Evolutionary conservation across 2,797 vertebrate species (phyloP).

Genomic region (Alosa sapidissima): DNA sequence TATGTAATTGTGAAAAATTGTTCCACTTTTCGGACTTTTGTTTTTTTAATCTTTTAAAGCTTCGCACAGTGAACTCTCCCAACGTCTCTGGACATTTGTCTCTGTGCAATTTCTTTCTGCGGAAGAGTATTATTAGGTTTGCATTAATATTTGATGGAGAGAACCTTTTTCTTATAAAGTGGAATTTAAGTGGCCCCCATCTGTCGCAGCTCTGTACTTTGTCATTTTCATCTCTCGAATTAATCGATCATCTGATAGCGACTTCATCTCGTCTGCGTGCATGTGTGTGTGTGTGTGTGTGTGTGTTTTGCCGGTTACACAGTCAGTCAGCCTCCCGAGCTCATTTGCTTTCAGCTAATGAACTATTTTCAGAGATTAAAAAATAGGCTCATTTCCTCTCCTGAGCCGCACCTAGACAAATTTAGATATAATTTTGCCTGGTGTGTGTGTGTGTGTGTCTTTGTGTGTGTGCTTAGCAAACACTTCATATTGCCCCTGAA

Average conservation of each 20-base stretch:
- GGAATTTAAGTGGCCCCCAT: conserved; percentile 45
- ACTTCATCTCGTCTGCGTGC: conserved; percentile 38
- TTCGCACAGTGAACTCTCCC: conserved; percentile 20
- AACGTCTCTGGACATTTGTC: conserved; percentile 21
- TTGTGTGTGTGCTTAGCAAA: conserved; percentile 13
- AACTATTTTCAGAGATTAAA: conserved; percentile 49
- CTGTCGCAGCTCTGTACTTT: conserved; percentile 47
- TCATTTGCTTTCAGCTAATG: conserved; percentile 49
- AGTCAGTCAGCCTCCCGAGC: conserved; percentile 45
- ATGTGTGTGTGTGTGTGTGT: conserved; percentile 28
- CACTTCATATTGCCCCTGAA: conserved; percentile 37
- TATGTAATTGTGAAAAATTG: conserved; percentile 5
- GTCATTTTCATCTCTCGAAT: conserved; percentile 58
- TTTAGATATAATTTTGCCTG: conserved; percentile 29
- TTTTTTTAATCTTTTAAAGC: conserved; percentile 37
- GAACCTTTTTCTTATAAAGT: conserved; percentile 50
- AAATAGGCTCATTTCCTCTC: conserved; percentile 37
- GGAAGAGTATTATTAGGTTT: conserved; percentile 7
- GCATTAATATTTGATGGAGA: conserved; percentile 37
- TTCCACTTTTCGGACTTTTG: conserved; percentile 20
- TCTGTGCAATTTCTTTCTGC: conserved; percentile 30
- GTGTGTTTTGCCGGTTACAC: conserved; percentile 36
- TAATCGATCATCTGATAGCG: conserved; percentile 71
- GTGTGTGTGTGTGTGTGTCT: neutral
- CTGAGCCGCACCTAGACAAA: conserved; percentile 23